Percentiles rank a stretch among this genome's conserved stretches.
These are phyloP conservation scores for Papilio polytes DNA, from an alignment of 1,140 invertebrate genomes.

Conservation along the genomic window DNA sequence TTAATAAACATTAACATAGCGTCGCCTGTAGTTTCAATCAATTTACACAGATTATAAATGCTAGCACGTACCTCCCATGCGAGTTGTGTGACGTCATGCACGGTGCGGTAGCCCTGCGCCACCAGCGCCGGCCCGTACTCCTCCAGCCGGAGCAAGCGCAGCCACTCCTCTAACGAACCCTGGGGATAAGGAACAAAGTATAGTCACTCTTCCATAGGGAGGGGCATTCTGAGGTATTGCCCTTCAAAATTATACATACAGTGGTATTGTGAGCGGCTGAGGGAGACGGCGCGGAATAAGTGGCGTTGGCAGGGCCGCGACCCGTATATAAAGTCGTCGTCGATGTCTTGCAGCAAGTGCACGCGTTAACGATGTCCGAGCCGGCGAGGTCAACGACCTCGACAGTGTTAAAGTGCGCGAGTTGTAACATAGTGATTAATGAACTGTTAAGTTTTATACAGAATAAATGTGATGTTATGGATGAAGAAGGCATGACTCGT, in stretches of 20 bases:
- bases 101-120: slow-evolving; percentile 96
- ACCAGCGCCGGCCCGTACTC: slow-evolving; percentile 95
- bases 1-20: too few relatives aligned
- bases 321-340: slow-evolving; percentile 89
- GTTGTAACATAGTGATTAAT: slow-evolving; percentile 43
- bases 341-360: background rate
- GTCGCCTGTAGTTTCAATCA: too few relatives aligned
- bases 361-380: background rate
- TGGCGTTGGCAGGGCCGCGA: slow-evolving; percentile 78
- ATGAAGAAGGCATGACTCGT: slow-evolving; percentile 40
- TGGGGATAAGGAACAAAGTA: slow-evolving; percentile 60
- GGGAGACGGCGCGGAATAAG: slow-evolving; percentile 72
- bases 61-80: slow-evolving; percentile 91
- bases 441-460: slow-evolving; percentile 42
- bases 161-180: slow-evolving; percentile 97
- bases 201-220: too few relatives aligned
- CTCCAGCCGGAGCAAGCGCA: slow-evolving; percentile 94
- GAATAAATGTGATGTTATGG: slow-evolving; percentile 44
- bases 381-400: slow-evolving; percentile 10
- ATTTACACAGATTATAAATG: too few relatives aligned
- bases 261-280: slow-evolving; percentile 62
- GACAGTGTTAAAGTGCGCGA: slow-evolving; percentile 40
- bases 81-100: slow-evolving; percentile 96
- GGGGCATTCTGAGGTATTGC: too few relatives aligned
- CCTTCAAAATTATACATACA: slow-evolving; percentile 63